These are phyloP conservation scores for Ceratotherium simum DNA, from an alignment of 2,113 vertebrate species.

Conservation along the genomic window DNA sequence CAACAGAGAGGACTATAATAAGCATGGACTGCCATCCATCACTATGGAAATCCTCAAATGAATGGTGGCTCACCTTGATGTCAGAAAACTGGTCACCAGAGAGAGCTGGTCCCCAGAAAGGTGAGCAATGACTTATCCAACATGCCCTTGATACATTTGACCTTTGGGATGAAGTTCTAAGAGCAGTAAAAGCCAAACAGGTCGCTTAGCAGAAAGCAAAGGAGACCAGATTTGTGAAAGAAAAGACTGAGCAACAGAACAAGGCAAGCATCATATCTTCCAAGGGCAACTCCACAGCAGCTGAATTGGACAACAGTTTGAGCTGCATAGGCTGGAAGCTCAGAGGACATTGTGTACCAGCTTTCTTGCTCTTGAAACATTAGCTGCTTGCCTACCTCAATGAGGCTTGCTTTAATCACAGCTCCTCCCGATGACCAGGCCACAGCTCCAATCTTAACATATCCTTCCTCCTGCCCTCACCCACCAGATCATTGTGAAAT, in stretches of 20 bases:
- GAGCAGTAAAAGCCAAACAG: constrained; percentile 95
- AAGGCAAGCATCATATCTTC: constrained; percentile 92
- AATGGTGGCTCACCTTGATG: neutral
- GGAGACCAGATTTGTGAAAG: constrained; percentile 92
- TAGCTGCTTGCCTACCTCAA: constrained; percentile 94
- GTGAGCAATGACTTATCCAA: constrained; percentile 86
- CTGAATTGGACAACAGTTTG: constrained; percentile 92
- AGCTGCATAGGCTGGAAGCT: constrained; percentile 92
- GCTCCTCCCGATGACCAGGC: neutral
- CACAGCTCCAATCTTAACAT: too few species aligned
- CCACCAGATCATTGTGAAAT: neutral
- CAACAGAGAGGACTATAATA: neutral
- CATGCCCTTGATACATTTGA: constrained; percentile 94
- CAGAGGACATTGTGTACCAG: constrained; percentile 94
- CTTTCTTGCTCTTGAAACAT: constrained; percentile 93
- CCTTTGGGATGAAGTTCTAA: constrained; percentile 94
- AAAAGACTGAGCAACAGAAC: constrained; percentile 92
- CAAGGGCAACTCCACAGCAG: constrained; percentile 93
- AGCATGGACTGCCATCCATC: neutral
- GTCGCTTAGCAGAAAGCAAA: constrained; percentile 95
- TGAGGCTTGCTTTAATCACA: constrained; percentile 78
- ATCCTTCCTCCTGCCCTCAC: neutral
- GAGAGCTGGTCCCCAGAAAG: neutral
- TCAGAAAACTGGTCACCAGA: neutral
- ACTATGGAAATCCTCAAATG: neutral